These are phyloP conservation scores for Podarcis raffonei DNA, from an alignment of 2,113 vertebrate genomes.

Conservation along the genomic window DNA sequence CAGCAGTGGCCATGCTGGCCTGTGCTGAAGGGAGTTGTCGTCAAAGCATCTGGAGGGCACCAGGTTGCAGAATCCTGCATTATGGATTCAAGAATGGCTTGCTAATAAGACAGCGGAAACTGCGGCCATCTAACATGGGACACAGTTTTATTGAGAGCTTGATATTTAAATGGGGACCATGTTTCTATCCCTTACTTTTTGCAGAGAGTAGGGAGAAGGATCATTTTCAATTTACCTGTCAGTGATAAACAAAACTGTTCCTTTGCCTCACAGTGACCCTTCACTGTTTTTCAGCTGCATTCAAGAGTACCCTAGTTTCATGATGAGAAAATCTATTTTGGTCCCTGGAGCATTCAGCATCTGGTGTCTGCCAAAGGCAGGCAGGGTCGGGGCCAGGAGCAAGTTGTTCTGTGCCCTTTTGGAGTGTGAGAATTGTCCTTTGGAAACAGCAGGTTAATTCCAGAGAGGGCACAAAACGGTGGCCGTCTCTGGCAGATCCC, in stretches of 20 bases:
- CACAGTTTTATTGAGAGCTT: not conserved
- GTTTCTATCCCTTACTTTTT: not conserved
- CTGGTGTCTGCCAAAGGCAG: not conserved
- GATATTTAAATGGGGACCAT: not conserved
- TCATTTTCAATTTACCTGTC: not conserved
- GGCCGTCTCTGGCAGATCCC: not conserved
- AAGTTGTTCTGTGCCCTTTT: not conserved
- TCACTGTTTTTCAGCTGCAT: not conserved
- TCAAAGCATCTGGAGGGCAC: no score
- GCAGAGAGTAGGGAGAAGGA: no score
- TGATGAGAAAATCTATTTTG: not conserved
- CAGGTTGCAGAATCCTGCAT: no score
- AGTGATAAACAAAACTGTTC: not conserved
- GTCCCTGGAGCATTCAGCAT: not conserved
- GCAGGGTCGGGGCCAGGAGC: not conserved
- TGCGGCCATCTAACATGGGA: not conserved
- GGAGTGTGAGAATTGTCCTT: not conserved
- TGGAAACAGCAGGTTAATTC: not conserved
- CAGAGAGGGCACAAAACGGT: not conserved
- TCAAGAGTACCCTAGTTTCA: not conserved
- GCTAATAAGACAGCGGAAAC: not conserved
- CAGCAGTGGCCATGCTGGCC: no score
- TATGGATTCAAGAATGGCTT: not conserved
- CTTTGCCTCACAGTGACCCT: not conserved
- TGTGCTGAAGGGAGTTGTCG: no score